Percentiles rank a stretch among this genome's conserved stretches.
These are phyloP conservation scores for Myiotriccus ornatus DNA, from an alignment of 2,797 vertebrate species.

Conservation along the genomic window DNA sequence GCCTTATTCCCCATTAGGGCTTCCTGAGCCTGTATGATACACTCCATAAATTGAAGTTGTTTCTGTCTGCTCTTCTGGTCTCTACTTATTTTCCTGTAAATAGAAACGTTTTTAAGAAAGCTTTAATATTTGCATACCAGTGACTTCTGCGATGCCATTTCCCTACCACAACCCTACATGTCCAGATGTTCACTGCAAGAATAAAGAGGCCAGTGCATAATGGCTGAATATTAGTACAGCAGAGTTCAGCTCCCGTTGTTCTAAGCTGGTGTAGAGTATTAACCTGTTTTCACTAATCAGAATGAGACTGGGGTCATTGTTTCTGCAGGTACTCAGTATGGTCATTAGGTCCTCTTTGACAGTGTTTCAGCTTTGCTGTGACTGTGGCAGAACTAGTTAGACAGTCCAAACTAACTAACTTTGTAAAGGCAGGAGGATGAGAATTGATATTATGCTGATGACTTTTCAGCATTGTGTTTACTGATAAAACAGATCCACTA, in stretches of 20 bases:
- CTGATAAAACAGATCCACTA: neutral
- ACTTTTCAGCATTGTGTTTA: neutral
- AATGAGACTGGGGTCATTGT: neutral
- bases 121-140: neutral
- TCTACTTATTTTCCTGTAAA: neutral
- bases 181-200: neutral
- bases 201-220: neutral
- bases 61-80: neutral
- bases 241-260: neutral
- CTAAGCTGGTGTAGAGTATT: neutral
- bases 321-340: neutral
- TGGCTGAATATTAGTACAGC: neutral
- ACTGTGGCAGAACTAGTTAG: neutral
- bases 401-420: neutral
- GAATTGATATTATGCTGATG: neutral
- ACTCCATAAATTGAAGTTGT: neutral
- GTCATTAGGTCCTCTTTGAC: neutral
- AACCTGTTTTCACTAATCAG: neutral
- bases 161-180: fast-evolving
- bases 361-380: neutral
- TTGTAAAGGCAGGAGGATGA: neutral
- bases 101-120: neutral
- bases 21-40: neutral
- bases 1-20: neutral
- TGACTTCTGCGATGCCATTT: neutral